A percentile compares a stretch with the other conserved stretches of the same genome.
Evolutionary conservation across 2,797 vertebrate genomes (phyloP).

Genomic region (Leptodactylus fallax): DNA sequence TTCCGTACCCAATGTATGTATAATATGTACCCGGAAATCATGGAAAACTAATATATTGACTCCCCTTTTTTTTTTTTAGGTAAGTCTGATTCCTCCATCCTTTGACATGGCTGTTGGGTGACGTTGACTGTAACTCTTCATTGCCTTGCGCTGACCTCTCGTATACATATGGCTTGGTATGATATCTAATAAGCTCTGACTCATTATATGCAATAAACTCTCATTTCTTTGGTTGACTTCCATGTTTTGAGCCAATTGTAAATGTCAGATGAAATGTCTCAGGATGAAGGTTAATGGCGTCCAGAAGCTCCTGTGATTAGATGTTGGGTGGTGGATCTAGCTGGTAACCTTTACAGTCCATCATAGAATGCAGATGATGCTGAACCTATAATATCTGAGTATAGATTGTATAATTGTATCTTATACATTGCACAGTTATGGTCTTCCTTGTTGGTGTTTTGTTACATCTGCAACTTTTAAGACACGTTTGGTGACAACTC

Average conservation of each 20-base stretch:
- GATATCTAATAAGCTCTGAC: not conserved
- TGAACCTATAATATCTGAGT: not conserved
- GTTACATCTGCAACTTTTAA: too few relatives aligned
- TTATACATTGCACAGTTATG: too few relatives aligned
- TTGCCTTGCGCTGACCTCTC: not conserved
- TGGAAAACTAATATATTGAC: not conserved
- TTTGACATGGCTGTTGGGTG: not conserved
- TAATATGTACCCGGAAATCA: not conserved
- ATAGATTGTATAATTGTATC: too few relatives aligned
- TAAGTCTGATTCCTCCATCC: conserved; percentile 19
- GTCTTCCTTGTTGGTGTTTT: too few relatives aligned
- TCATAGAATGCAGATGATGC: not conserved
- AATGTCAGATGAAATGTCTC: not conserved
- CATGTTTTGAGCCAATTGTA: not conserved
- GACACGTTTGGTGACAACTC: too few relatives aligned
- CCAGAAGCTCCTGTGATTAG: not conserved
- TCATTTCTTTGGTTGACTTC: conserved; percentile 7
- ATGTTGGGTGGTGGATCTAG: not conserved
- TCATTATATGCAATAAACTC: not conserved
- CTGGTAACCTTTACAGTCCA: not conserved
- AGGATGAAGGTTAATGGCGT: not conserved
- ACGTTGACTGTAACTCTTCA: not conserved
- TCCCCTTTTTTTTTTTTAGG: conserved; percentile 38
- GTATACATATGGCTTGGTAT: not conserved
- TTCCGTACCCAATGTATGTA: too few relatives aligned